These are phyloP conservation scores for Calephelis nemesis DNA, from an alignment of 1,140 invertebrate species.

Conservation along the genomic window DNA sequence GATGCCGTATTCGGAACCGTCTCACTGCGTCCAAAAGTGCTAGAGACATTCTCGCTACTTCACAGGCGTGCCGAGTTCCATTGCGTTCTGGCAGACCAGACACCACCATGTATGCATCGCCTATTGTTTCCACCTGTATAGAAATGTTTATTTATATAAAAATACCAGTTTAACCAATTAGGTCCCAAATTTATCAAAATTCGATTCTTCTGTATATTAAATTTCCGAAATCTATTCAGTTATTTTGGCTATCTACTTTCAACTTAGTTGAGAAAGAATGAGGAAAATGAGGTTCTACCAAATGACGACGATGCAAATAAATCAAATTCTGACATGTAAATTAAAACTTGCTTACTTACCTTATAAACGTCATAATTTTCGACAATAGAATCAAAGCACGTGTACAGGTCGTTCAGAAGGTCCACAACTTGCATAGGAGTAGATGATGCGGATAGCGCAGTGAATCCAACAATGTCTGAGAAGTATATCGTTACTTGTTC, in stretches of 20 bases:
- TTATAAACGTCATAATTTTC: slow-evolving; percentile 99
- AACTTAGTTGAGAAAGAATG: too few relatives aligned
- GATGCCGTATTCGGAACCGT: slow-evolving; percentile 94
- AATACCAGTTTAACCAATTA: too few relatives aligned
- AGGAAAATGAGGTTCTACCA: too few relatives aligned
- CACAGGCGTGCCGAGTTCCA: slow-evolving; percentile 91
- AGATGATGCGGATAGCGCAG: slow-evolving; percentile 92
- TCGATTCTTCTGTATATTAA: too few relatives aligned
- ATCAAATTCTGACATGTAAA: too few relatives aligned
- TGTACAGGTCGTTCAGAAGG: slow-evolving; percentile 97
- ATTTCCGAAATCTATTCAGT: too few relatives aligned
- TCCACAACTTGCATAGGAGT: slow-evolving; percentile 97
- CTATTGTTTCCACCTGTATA: slow-evolving; percentile 95
- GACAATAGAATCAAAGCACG: slow-evolving; percentile 96
- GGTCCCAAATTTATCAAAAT: too few relatives aligned
- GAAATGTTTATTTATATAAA: neutral
- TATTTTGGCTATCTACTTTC: too few relatives aligned
- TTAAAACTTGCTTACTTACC: slow-evolving; percentile 78
- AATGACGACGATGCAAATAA: too few relatives aligned
- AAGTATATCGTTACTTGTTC: slow-evolving; percentile 97
- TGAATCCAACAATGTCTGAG: slow-evolving; percentile 97
- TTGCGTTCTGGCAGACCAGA: slow-evolving; percentile 94
- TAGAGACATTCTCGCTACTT: slow-evolving; percentile 95
- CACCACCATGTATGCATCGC: slow-evolving; percentile 98
- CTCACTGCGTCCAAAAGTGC: slow-evolving; percentile 91